Percentiles rank a stretch among this genome's conserved stretches.
phyloP scores from a whole-genome alignment of 2,797 vertebrate genomes.

The Rhincodon typus region DNA sequence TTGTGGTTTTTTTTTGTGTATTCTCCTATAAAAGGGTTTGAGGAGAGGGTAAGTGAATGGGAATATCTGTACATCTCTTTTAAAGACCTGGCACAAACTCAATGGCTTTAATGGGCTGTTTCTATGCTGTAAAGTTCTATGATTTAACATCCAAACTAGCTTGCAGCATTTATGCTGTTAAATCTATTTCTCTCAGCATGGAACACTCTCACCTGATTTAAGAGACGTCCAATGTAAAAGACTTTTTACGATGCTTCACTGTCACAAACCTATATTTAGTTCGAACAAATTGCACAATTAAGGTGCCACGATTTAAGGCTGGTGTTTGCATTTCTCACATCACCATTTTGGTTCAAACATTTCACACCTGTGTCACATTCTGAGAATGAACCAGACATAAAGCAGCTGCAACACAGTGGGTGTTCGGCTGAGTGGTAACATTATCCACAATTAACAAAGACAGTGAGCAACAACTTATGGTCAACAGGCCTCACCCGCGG shows the following conservation, averaged over 20 bases:
- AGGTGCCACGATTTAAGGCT: neutral
- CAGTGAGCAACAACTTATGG: neutral
- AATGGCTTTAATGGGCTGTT: neutral
- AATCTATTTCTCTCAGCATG: neutral
- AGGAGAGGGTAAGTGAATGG: neutral
- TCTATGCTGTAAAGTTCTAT: neutral
- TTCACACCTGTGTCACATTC: constrained; percentile 2
- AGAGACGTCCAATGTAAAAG: neutral
- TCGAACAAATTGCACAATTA: constrained; percentile 2
- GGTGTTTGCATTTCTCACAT: constrained; percentile 16
- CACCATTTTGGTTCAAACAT: constrained; percentile 27
- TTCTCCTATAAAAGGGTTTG: neutral
- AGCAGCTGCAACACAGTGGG: constrained; percentile 24
- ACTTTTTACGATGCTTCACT: neutral
- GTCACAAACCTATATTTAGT: neutral
- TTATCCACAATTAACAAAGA: constrained; percentile 31
- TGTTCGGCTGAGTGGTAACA: constrained; percentile 13
- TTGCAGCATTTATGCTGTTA: neutral
- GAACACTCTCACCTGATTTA: neutral
- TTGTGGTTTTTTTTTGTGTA: neutral
- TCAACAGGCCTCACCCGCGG: neutral
- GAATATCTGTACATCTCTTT: neutral
- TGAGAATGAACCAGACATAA: constrained; percentile 19
- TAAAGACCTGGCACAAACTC: neutral
- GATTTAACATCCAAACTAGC: neutral